Percentiles rank a stretch among this genome's conserved stretches.
Conservation (phyloP, 1,140 invertebrate species). For the Drosophila sucinea region DNA sequence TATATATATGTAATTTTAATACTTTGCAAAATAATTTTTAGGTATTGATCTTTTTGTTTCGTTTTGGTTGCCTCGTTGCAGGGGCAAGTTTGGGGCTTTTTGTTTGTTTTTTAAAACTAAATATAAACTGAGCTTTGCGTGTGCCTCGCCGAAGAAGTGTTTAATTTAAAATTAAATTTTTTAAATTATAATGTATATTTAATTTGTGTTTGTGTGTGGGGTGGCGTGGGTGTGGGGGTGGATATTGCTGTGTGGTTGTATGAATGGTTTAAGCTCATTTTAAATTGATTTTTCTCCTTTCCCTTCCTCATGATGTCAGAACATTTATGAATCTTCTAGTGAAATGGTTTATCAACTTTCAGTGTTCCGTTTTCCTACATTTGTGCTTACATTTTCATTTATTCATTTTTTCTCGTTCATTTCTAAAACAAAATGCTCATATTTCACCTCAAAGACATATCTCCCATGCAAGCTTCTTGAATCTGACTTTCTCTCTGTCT, state of each 20-base stretch:
- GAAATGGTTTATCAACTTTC: not conserved
- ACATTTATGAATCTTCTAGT: not conserved
- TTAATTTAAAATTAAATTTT: not conserved
- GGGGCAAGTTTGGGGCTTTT: slow-evolving; percentile 9
- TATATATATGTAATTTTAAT: slow-evolving; percentile 13
- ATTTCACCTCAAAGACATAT: too few species aligned
- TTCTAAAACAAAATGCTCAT: too few species aligned
- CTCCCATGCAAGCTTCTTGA: too few species aligned
- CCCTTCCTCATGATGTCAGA: not conserved
- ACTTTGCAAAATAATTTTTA: slow-evolving; percentile 18
- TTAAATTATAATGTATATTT: not conserved
- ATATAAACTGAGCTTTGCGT: slow-evolving; percentile 9
- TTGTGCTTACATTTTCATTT: not conserved
- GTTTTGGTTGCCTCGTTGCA: slow-evolving; percentile 4
- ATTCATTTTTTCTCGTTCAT: too few species aligned
- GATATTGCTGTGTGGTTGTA: not conserved
- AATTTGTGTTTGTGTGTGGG: not conserved
- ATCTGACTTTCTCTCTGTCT: too few species aligned
- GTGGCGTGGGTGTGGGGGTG: not conserved
- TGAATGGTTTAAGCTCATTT: slow-evolving; percentile 6
- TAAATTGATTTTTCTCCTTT: not conserved
- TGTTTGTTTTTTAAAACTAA: not conserved
- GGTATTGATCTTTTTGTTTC: slow-evolving; percentile 9
- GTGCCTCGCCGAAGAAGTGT: slow-evolving; percentile 6
- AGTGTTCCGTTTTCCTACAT: not conserved